These are phyloP conservation scores for Drosophila obscura DNA, from an alignment of 1,140 invertebrate genomes.

Conservation along the genomic window DNA sequence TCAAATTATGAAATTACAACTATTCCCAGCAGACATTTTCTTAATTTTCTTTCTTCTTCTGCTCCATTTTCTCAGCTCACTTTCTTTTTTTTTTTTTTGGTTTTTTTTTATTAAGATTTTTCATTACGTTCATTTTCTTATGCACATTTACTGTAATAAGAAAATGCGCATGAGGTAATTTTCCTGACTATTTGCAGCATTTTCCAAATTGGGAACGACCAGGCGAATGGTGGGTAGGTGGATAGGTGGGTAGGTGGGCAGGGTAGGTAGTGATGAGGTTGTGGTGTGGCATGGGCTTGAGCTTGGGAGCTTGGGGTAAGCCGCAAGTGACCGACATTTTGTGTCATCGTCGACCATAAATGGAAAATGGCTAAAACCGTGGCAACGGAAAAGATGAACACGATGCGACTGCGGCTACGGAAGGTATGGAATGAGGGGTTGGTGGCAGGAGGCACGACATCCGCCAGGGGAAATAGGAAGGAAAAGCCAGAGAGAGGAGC, in stretches of 20 bases:
- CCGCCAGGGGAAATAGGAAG: conserved; percentile 11
- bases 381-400: conserved; percentile 74
- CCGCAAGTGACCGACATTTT: conserved; percentile 81
- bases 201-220: conserved; percentile 61
- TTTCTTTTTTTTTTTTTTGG: not conserved
- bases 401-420: conserved; percentile 18
- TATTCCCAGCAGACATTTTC: conserved; percentile 17
- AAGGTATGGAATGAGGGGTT: not conserved
- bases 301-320: conserved; percentile 45
- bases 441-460: not conserved
- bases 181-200: conserved; percentile 80
- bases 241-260: not conserved
- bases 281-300: not conserved
- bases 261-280: not conserved
- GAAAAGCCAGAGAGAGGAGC: not conserved
- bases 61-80: not conserved
- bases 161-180: conserved; percentile 81
- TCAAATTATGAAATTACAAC: conserved; percentile 9
- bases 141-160: conserved; percentile 79
- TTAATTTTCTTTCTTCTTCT: not conserved
- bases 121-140: conserved; percentile 78
- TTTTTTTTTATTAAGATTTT: conserved; percentile 50
- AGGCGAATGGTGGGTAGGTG: not conserved
- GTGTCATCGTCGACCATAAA: conserved; percentile 72
- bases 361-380: conserved; percentile 74